Base-by-base conservation (phyloP, 2,888 invertebrate genomes). In the Yponomeuta cagnagella region DNA sequence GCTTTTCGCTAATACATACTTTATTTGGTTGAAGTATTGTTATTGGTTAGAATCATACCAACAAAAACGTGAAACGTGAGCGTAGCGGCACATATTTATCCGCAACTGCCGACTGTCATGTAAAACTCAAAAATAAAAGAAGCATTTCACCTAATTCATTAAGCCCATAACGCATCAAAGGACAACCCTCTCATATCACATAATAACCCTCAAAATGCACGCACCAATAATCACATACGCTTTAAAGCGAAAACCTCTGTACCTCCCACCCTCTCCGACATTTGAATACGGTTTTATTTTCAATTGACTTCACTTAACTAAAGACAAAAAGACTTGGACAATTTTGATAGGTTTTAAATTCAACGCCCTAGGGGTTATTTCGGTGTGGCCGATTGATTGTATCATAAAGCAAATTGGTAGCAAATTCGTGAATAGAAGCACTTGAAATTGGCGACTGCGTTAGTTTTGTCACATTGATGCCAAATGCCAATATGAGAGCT, bases 381-480 rank as follows among this genome's bases (percentile, higher is more conserved):
- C 33, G 8, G 31, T 33, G n/a, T 12, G 65, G 33, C 5, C 12
- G 33, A 31, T 31, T 12, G 31, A 3, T 31, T 58, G 12, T 12
- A 70, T n/a, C 70, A 37, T 33, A 52, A 37, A n/a, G 63, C 64
- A 58, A 70, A 67, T 52, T 31, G 70, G 66, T 30, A 69, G 33
- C 33, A 52, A 48, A 69, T 69, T 69, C 31, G 31, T 23, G 30
- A 52, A 69, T 52, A 23, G 9, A 12, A 23, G 48, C 23, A 33
- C 68, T 65, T 33, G 33, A 65, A 65, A 65, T 23, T 65, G 30
- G 65, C 10, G 33, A 48, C 68, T 68, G 43, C 5, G 1, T 48
- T 87, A 85, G 81, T 90, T 90, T 91, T 91, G 91, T 91, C 91
- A 90, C 91, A 91, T 90, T 87, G 84, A 81, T 83, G 90, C 90